phyloP scores from a whole-genome alignment of 2,797 vertebrate species.

The Sebastes goodei region DNA sequence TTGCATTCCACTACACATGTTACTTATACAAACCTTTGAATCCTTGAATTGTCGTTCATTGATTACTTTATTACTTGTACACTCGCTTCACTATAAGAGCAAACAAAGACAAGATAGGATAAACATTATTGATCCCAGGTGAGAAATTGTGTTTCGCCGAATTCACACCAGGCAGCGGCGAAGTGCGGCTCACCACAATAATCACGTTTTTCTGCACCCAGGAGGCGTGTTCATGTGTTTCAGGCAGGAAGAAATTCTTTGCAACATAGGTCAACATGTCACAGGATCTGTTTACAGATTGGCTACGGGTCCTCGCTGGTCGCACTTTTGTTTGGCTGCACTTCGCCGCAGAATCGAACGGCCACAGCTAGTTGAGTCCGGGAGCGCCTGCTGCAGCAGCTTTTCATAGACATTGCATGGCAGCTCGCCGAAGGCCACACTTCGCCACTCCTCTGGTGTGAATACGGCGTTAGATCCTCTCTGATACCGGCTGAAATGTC shows the following conservation, averaged over 20 bases:
- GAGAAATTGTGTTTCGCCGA: not conserved
- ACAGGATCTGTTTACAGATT: no score
- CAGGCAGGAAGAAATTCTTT: no score
- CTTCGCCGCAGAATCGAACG: no score
- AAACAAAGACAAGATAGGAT: not conserved
- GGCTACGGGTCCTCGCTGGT: no score
- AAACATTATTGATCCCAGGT: not conserved
- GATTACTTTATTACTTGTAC: not conserved
- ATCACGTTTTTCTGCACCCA: no score
- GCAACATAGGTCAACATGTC: no score
- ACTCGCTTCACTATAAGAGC: not conserved
- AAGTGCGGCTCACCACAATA: no score
- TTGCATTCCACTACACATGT: not conserved
- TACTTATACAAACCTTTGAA: not conserved
- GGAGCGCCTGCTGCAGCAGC: fast-evolving
- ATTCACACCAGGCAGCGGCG: no score
- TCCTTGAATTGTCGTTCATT: not conserved
- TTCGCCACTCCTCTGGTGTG: fast-evolving
- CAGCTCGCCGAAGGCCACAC: fast-evolving
- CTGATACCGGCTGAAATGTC: not conserved
- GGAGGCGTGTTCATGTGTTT: fast-evolving
- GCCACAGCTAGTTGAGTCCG: fast-evolving
- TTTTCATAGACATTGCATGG: no score
- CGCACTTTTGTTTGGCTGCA: no score
- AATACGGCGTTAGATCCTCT: not conserved